Percentiles rank a stretch among this genome's conserved stretches.
Evolutionary conservation across 1,140 invertebrate genomes (phyloP).

Genomic region (Drosophila guanche): DNA sequence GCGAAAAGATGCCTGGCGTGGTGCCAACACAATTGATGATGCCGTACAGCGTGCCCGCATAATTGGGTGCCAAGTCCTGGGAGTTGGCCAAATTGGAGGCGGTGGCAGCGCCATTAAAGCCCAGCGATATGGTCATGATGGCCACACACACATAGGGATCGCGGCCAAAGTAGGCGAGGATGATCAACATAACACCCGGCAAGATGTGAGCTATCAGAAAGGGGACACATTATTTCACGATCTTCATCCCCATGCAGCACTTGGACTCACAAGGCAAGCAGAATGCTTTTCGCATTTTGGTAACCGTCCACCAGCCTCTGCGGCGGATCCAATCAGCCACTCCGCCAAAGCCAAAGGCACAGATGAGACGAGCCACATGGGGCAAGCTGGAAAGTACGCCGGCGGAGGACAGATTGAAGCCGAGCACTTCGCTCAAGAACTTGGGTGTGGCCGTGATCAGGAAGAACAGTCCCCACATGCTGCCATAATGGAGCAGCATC

Average conservation of each 20-base stretch:
- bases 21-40: conserved; percentile 90
- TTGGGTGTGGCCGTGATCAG: conserved; percentile 94
- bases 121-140: conserved; percentile 89
- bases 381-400: conserved; percentile 89
- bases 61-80: conserved; percentile 88
- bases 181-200: conserved; percentile 87
- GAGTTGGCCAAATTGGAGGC: conserved; percentile 93
- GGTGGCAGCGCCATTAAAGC: conserved; percentile 92
- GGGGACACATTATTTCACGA: not conserved
- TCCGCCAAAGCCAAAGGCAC: conserved; percentile 88
- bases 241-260: not conserved
- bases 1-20: conserved; percentile 89
- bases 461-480: conserved; percentile 91
- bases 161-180: conserved; percentile 88
- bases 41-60: conserved; percentile 90
- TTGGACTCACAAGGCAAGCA: conserved; percentile 87
- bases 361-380: conserved; percentile 87
- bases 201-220: conserved; percentile 87
- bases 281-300: conserved; percentile 88
- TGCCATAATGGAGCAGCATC: conserved; percentile 89
- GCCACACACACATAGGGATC: conserved; percentile 86
- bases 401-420: conserved; percentile 91
- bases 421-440: conserved; percentile 91
- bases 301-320: conserved; percentile 85
- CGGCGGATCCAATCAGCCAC: conserved; percentile 87